Conservation (phyloP, 2,113 vertebrate genomes). For the Saccopteryx bilineata region DNA sequence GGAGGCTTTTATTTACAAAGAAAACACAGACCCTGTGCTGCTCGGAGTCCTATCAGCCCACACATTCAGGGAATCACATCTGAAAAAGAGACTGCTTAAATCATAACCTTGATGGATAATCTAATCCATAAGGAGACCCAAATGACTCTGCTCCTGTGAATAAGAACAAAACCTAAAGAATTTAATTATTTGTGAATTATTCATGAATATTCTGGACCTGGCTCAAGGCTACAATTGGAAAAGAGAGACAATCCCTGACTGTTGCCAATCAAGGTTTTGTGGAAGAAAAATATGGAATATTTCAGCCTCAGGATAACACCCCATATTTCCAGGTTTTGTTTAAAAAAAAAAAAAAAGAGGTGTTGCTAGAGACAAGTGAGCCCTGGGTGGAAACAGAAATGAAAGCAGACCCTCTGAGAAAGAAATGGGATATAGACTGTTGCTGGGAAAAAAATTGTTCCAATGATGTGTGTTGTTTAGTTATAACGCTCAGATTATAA, state of each 20-base stretch:
- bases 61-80: slow-evolving; percentile 79
- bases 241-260: slow-evolving; percentile 57
- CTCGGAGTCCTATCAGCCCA: slow-evolving; percentile 83
- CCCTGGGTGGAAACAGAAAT: slow-evolving; percentile 67
- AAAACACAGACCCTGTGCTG: slow-evolving; percentile 89
- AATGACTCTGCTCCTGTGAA: slow-evolving; percentile 83
- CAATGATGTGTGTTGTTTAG: slow-evolving; percentile 70
- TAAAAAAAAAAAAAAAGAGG: slow-evolving; percentile 59
- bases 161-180: slow-evolving; percentile 85
- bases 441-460: slow-evolving; percentile 72
- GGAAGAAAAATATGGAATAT: slow-evolving; percentile 61
- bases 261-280: slow-evolving; percentile 62
- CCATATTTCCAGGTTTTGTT: slow-evolving; percentile 65
- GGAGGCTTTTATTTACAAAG: slow-evolving; percentile 91
- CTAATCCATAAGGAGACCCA: slow-evolving; percentile 82
- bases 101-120: slow-evolving; percentile 84
- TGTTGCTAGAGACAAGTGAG: slow-evolving; percentile 70
- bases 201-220: slow-evolving; percentile 72
- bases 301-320: slow-evolving; percentile 78
- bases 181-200: slow-evolving; percentile 87
- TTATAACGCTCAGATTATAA: slow-evolving; percentile 76
- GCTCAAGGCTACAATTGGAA: slow-evolving; percentile 66
- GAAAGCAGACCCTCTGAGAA: slow-evolving; percentile 74
- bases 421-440: slow-evolving; percentile 74
- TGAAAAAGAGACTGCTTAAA: slow-evolving; percentile 79